Evolutionary conservation across 2,797 vertebrate genomes (phyloP).

Genomic region (Platyrinchus mystaceus): DNA sequence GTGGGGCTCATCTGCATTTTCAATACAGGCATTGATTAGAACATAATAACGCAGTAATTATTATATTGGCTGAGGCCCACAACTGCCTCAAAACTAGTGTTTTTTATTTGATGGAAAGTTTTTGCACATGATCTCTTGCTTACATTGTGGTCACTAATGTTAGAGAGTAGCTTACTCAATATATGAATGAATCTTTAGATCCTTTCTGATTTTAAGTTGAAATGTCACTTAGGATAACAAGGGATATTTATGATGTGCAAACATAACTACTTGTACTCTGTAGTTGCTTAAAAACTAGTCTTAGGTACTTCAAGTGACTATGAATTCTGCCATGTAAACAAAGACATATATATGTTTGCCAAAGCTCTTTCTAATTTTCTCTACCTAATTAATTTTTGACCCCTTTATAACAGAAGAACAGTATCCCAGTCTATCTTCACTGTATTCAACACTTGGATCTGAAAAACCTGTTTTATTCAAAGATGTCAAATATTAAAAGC

Average conservation of each 20-base stretch:
- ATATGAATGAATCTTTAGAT: background rate
- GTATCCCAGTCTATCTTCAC: background rate
- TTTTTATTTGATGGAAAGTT: background rate
- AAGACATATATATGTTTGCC: background rate
- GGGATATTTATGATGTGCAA: background rate
- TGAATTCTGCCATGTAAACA: background rate
- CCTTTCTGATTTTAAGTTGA: background rate
- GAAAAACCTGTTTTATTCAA: background rate
- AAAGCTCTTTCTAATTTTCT: accelerated
- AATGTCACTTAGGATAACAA: background rate
- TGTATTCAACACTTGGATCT: background rate
- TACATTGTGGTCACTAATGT: background rate
- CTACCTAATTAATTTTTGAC: background rate
- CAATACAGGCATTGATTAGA: background rate
- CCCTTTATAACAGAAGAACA: background rate
- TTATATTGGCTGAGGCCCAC: background rate
- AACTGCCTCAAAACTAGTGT: background rate
- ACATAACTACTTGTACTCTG: background rate
- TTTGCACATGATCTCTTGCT: accelerated
- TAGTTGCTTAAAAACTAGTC: background rate
- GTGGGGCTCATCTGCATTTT: background rate
- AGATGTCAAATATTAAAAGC: background rate
- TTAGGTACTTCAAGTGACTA: background rate
- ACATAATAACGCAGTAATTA: background rate
- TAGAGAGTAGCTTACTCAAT: background rate